These are phyloP conservation scores for Mythimna vitellina DNA, from an alignment of 2,888 invertebrate genomes.

Conservation along the genomic window DNA sequence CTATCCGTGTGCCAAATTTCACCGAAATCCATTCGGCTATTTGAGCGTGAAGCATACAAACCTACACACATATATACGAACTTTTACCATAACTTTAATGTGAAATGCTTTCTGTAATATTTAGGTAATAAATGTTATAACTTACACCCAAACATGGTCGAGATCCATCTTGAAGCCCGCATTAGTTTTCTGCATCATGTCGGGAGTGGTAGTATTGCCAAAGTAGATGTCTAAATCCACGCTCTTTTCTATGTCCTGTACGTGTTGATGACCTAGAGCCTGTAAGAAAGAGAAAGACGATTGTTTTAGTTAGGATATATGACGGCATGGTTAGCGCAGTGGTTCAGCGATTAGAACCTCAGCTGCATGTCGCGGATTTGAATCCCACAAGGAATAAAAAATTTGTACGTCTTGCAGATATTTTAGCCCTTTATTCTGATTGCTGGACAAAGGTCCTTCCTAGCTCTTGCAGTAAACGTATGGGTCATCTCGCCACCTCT, in stretches of 20 bases:
- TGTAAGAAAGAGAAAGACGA: slow-evolving; percentile 54
- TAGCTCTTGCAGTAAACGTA: too few relatives aligned
- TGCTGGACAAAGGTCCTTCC: too few relatives aligned
- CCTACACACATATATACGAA: neutral
- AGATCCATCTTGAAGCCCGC: slow-evolving; percentile 88
- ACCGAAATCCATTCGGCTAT: too few relatives aligned
- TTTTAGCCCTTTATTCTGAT: too few relatives aligned
- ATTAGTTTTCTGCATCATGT: slow-evolving; percentile 77
- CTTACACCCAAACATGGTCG: slow-evolving; percentile 87
- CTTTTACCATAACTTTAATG: slow-evolving; percentile 84
- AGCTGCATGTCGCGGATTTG: too few relatives aligned
- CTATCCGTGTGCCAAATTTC: too few relatives aligned
- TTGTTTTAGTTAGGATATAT: neutral
- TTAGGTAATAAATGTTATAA: too few relatives aligned
- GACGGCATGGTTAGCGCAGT: too few relatives aligned
- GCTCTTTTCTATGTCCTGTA: slow-evolving; percentile 80
- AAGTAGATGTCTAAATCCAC: slow-evolving; percentile 87
- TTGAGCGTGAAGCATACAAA: too few relatives aligned
- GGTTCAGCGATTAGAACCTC: too few relatives aligned
- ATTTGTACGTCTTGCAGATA: neutral
- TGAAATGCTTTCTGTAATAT: neutral
- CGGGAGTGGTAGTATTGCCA: slow-evolving; percentile 79
- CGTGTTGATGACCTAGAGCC: slow-evolving; percentile 85
- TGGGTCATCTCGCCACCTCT: too few relatives aligned
- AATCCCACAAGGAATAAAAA: neutral